Evolutionary conservation across 2,797 vertebrate genomes (phyloP).

Genomic region (Danio albolineatus): DNA sequence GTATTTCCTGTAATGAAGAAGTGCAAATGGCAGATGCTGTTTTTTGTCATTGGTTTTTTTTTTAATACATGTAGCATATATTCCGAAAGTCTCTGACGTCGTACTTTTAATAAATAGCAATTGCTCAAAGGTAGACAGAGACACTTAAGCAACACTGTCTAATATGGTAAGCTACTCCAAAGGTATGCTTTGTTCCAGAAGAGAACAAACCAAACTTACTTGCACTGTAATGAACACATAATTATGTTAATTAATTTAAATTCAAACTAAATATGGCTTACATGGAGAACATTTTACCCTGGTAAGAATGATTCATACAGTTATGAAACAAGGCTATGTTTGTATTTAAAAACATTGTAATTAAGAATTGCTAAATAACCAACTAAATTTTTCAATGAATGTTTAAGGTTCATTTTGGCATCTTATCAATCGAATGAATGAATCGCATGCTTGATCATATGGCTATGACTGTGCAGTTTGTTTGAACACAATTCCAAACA

Average conservation of each 20-base stretch:
- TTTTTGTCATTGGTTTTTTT: conserved; percentile 30
- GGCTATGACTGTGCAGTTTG: conserved; percentile 12
- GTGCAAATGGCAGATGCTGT: conserved; percentile 45
- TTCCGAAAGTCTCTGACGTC: conserved; percentile 13
- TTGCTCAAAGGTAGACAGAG: conserved; percentile 40
- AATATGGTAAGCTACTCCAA: conserved; percentile 51
- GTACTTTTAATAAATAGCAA: conserved; percentile 30
- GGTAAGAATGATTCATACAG: neutral
- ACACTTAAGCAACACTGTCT: conserved; percentile 43
- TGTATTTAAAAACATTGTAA: neutral
- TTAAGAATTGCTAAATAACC: neutral
- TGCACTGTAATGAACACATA: neutral
- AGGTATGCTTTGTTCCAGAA: conserved; percentile 32
- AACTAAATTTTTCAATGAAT: neutral
- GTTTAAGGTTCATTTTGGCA: neutral
- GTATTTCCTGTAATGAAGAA: conserved; percentile 70
- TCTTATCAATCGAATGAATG: neutral
- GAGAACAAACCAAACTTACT: conserved; percentile 11
- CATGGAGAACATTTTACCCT: neutral
- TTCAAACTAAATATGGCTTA: neutral
- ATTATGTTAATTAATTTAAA: neutral
- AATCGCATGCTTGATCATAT: conserved; percentile 8
- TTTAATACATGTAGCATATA: conserved; percentile 35
- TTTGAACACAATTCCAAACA: conserved; percentile 13
- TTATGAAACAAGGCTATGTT: neutral